Conservation (phyloP, 2,113 vertebrate species). For the Psilopsiagon aymara region DNA sequence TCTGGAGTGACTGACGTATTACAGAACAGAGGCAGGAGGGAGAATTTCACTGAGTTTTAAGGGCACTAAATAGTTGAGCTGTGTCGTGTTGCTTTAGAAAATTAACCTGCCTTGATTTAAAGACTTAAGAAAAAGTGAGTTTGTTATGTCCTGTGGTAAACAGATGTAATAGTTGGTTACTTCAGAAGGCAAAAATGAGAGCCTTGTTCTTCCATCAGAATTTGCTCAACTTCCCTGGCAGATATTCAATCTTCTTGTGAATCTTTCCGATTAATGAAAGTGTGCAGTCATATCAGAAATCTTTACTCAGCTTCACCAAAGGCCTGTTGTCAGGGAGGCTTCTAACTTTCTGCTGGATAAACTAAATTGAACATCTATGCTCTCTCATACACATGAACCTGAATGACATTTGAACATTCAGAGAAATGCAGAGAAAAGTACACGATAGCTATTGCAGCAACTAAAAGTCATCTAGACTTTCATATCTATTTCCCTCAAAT, state of each 20-base stretch:
- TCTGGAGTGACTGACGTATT: neutral
- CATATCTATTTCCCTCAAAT: neutral
- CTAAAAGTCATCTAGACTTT: neutral
- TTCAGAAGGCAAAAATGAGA: neutral
- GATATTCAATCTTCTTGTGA: neutral
- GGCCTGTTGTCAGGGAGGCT: neutral
- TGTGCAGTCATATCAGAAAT: neutral
- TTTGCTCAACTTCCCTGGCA: neutral
- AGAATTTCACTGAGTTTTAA: neutral
- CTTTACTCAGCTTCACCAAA: neutral
- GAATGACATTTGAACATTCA: neutral
- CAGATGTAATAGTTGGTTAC: neutral
- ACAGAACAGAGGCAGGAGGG: neutral
- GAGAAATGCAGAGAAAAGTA: neutral
- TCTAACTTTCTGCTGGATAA: neutral
- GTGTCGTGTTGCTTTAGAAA: neutral
- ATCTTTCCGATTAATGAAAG: neutral
- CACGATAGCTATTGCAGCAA: neutral
- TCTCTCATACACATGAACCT: neutral
- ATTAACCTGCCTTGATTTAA: neutral
- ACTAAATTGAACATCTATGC: neutral
- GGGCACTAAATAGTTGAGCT: neutral
- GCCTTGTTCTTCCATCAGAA: neutral
- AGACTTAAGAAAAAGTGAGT: neutral
- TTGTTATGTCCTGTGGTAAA: neutral